These are phyloP conservation scores for Hipposideros armiger DNA, from an alignment of 2,113 vertebrate genomes.

Conservation along the genomic window DNA sequence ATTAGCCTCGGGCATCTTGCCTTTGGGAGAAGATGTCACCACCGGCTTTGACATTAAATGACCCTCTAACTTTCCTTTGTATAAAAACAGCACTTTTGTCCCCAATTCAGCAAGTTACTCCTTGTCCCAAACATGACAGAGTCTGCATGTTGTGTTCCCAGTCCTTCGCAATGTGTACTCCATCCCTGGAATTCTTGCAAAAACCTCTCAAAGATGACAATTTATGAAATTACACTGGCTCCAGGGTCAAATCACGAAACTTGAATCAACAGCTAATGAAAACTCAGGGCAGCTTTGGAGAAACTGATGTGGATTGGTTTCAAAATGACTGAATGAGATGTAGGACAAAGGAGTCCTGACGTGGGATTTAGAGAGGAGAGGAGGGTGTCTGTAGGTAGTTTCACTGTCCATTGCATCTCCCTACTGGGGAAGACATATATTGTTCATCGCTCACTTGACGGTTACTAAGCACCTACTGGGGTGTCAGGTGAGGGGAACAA, in stretches of 20 bases:
- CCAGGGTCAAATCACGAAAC: background rate
- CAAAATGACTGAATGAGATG: background rate
- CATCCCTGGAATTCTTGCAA: background rate
- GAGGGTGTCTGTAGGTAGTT: accelerated
- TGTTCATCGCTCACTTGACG: background rate
- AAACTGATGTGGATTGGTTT: background rate
- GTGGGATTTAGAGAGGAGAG: background rate
- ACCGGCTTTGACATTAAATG: background rate
- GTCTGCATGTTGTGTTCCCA: background rate
- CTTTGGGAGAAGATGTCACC: background rate
- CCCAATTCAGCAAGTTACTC: background rate
- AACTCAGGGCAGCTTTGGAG: background rate
- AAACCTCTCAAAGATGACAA: background rate
- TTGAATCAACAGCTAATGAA: background rate
- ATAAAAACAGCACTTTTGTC: background rate
- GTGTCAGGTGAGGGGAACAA: background rate
- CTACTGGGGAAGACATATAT: conserved; percentile 32
- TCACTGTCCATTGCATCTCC: background rate
- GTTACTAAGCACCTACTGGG: background rate
- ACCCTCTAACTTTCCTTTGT: background rate
- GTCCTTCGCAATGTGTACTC: background rate
- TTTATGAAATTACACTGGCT: background rate
- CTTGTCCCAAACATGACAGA: background rate
- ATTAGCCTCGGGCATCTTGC: background rate
- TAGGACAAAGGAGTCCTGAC: background rate